Conservation (phyloP, 2,113 vertebrate genomes). For the Trachemys scripta region DNA sequence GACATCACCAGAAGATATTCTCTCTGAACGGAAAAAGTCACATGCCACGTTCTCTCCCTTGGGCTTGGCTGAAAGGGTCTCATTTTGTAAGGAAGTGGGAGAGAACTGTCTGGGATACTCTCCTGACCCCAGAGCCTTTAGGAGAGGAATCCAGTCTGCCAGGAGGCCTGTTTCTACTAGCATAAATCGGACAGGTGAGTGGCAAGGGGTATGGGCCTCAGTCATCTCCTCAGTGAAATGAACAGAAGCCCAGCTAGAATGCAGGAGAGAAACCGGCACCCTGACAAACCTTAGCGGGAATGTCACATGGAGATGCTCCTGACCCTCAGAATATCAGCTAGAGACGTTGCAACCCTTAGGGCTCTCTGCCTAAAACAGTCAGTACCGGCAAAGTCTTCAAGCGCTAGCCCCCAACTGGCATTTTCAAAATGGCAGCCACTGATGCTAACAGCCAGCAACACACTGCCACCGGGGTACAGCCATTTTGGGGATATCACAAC, state of each 20-base stretch:
- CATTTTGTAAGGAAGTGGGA: not conserved
- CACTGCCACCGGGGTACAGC: not conserved
- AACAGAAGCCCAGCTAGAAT: fast-evolving
- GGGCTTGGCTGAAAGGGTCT: fast-evolving
- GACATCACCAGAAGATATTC: not conserved
- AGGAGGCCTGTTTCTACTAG: not conserved
- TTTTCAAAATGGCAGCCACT: not conserved
- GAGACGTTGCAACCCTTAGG: not conserved
- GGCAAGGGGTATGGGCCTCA: not conserved
- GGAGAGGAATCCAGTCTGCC: not conserved
- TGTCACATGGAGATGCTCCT: not conserved
- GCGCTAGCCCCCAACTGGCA: not conserved
- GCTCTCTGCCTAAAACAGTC: not conserved
- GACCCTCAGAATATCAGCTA: not conserved
- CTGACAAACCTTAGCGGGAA: not conserved
- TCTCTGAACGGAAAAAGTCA: fast-evolving
- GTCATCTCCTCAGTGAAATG: not conserved
- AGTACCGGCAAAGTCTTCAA: not conserved
- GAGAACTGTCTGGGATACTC: fast-evolving
- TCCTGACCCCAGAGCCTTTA: not conserved
- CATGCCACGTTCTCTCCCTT: not conserved
- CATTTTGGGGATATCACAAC: not conserved
- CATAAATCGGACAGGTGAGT: not conserved
- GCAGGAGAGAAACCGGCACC: not conserved
- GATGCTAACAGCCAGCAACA: not conserved